phyloP scores from a whole-genome alignment of 2,888 invertebrate species.

The Anoncus sp. region DNA sequence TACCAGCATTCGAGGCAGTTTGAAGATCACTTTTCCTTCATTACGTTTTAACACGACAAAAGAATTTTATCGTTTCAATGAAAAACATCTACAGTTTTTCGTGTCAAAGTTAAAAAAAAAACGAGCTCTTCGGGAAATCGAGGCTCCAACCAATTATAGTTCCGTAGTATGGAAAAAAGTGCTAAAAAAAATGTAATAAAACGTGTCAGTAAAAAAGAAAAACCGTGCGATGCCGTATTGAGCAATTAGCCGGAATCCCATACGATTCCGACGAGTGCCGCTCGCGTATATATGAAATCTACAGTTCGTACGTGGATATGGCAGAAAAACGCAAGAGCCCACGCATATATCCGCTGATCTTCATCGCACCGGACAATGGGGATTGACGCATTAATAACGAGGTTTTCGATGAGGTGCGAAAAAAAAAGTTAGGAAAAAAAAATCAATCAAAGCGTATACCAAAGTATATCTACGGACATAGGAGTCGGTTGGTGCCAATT shows the following conservation, averaged over 20 bases:
- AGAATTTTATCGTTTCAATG: slow-evolving; percentile 5
- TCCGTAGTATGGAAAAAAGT: neutral
- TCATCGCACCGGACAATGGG: slow-evolving; percentile 50
- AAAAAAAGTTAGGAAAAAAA: slow-evolving; percentile 22
- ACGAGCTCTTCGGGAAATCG: neutral
- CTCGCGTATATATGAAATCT: slow-evolving; percentile 4
- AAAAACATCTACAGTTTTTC: neutral
- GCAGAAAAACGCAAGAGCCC: slow-evolving; percentile 49
- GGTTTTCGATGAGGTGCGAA: slow-evolving; percentile 64
- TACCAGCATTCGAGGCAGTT: no score
- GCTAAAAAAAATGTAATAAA: slow-evolving; percentile 4
- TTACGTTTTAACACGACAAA: neutral
- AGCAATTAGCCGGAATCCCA: slow-evolving; percentile 51
- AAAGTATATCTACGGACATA: slow-evolving; percentile 13
- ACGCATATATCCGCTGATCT: neutral
- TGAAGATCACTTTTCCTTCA: slow-evolving; percentile 7
- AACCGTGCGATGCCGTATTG: neutral
- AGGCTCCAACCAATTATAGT: slow-evolving; percentile 25
- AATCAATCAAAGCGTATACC: slow-evolving; percentile 34
- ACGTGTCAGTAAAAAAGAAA: neutral
- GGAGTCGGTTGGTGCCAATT: neutral
- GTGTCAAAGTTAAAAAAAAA: neutral
- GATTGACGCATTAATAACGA: slow-evolving; percentile 75
- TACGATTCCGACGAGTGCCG: slow-evolving; percentile 1
- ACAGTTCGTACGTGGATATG: slow-evolving; percentile 28